phyloP scores from a whole-genome alignment of 1,140 invertebrate genomes.

The Drosophila rufa region DNA sequence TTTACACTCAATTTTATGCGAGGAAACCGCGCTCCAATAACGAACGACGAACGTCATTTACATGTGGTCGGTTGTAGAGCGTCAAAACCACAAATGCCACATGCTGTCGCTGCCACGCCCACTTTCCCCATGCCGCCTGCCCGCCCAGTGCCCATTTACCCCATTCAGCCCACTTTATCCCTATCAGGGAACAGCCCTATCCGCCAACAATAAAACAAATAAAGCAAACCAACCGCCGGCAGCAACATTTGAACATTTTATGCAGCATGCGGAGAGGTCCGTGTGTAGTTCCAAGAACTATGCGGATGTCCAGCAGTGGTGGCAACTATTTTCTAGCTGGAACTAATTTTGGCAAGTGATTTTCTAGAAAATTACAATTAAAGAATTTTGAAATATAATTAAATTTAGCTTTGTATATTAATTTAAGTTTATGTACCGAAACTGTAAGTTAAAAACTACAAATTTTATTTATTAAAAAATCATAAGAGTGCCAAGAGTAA shows the following conservation, averaged over 20 bases:
- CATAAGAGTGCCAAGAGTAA: too few species aligned
- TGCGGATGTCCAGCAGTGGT: neutral
- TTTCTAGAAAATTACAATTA: too few species aligned
- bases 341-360: neutral
- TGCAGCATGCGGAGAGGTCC: constrained; percentile 41
- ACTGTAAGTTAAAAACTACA: too few species aligned
- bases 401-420: too few species aligned
- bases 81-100: constrained; percentile 83
- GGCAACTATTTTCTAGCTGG: neutral
- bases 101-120: constrained; percentile 59
- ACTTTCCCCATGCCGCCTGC: neutral
- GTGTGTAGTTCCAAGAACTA: neutral
- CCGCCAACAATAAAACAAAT: constrained; percentile 79
- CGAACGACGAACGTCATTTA: constrained; percentile 84
- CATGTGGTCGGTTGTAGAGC: constrained; percentile 81
- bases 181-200: constrained; percentile 14
- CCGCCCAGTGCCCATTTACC: neutral
- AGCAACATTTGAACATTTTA: constrained; percentile 79
- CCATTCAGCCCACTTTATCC: constrained; percentile 1
- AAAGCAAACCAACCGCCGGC: constrained; percentile 70
- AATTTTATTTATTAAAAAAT: too few species aligned
- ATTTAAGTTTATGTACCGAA: too few species aligned
- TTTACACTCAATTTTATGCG: constrained; percentile 78
- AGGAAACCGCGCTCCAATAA: constrained; percentile 77
- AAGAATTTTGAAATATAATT: too few species aligned